Conservation (phyloP, 2,113 vertebrate species). For the Leptosomus discolor region DNA sequence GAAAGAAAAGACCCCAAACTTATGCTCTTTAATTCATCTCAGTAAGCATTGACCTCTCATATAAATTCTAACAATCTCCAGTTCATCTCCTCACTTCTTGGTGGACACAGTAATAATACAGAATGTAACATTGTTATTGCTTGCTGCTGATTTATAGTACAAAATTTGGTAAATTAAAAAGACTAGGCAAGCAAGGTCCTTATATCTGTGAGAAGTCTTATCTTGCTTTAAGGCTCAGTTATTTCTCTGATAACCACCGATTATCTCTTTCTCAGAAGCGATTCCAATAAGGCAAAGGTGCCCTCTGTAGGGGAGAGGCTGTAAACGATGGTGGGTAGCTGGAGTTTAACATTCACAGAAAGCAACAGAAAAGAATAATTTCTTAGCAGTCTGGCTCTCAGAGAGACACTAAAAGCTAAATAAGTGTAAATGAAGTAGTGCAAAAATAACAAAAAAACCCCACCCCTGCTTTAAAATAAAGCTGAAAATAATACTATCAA, state of each 20-base stretch:
- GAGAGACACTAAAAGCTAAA: not conserved
- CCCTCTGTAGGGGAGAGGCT: conserved; percentile 79
- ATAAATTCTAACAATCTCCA: conserved; percentile 39
- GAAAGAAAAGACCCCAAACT: not conserved
- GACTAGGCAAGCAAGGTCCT: not conserved
- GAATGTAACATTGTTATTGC: not conserved
- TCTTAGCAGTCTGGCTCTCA: not conserved
- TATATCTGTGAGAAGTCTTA: not conserved
- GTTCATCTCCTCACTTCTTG: conserved; percentile 11
- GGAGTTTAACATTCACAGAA: not conserved
- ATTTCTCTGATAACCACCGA: conserved; percentile 43
- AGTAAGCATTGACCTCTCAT: conserved; percentile 33
- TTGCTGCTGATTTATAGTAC: not conserved
- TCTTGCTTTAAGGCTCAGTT: conserved; percentile 27
- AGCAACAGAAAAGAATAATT: not conserved
- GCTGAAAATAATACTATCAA: not conserved
- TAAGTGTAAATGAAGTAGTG: not conserved
- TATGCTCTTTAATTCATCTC: conserved; percentile 52
- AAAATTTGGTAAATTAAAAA: conserved; percentile 44
- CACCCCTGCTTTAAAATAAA: not conserved
- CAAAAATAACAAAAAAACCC: not conserved
- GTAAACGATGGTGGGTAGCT: conserved; percentile 57
- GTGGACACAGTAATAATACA: not conserved
- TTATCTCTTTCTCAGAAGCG: conserved; percentile 27
- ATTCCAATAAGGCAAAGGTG: conserved; percentile 78